Percentiles rank a stretch among this genome's conserved stretches.
Evolutionary conservation across 2,888 invertebrate genomes (phyloP).

Genomic region (Pardosa pseudoannulata): DNA sequence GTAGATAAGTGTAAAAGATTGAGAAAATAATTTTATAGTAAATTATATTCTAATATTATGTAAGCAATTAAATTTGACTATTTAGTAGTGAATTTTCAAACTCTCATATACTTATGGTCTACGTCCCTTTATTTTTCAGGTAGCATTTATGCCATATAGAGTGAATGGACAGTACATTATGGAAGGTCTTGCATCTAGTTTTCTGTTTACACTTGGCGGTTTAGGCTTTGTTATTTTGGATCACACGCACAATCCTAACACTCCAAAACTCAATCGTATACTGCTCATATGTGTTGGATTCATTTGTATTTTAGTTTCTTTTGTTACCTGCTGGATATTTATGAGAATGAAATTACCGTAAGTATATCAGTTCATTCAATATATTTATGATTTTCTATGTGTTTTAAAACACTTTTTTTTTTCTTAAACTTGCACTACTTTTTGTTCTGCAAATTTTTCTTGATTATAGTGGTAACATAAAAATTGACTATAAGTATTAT

Average conservation of each 20-base stretch:
- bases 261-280: slow-evolving; percentile 87
- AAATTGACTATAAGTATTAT: too few species aligned
- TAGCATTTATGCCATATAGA: slow-evolving; percentile 98
- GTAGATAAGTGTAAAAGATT: too few species aligned
- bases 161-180: slow-evolving; percentile 99
- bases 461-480: too few species aligned
- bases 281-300: slow-evolving; percentile 93
- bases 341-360: slow-evolving; percentile 98
- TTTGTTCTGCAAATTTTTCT: too few species aligned
- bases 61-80: too few species aligned
- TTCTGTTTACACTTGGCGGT: slow-evolving; percentile 96
- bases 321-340: slow-evolving; percentile 97
- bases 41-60: too few species aligned
- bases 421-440: too few species aligned
- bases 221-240: slow-evolving; percentile 97
- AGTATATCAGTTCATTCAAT: slow-evolving; percentile 30
- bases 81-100: too few species aligned
- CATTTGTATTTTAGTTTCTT: slow-evolving; percentile 93
- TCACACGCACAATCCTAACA: slow-evolving; percentile 92
- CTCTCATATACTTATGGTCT: too few species aligned
- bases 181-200: slow-evolving; percentile 98
- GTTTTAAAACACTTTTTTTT: too few species aligned
- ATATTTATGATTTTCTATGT: too few species aligned
- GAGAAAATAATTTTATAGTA: too few species aligned
- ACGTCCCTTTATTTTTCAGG: slow-evolving; percentile 81